Evolutionary conservation across 2,113 vertebrate genomes (phyloP).

Genomic region (Sinosuthora webbiana): DNA sequence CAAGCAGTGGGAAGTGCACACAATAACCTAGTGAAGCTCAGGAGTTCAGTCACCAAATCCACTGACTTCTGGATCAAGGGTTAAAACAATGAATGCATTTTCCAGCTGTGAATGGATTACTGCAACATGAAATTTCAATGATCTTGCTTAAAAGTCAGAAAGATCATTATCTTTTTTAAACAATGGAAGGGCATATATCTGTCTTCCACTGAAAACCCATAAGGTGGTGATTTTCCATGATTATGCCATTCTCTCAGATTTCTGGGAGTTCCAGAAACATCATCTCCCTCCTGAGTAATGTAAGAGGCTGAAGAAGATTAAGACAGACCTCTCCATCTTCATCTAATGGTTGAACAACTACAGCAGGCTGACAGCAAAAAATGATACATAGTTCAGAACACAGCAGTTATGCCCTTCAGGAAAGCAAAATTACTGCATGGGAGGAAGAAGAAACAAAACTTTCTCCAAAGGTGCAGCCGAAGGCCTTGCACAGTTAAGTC

Average conservation of each 20-base stretch:
- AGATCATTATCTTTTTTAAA: background rate
- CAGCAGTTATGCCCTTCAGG: background rate
- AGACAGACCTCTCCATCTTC: background rate
- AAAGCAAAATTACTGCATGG: background rate
- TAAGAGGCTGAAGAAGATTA: background rate
- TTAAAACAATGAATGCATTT: background rate
- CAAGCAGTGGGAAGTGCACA: background rate
- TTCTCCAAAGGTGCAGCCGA: background rate
- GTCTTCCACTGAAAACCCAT: background rate
- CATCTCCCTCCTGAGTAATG: background rate
- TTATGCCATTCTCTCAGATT: background rate
- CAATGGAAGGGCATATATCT: background rate
- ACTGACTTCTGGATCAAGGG: background rate
- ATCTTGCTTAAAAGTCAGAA: background rate
- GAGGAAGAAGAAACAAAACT: background rate
- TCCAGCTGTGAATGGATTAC: background rate
- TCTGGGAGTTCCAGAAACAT: background rate
- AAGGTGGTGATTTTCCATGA: background rate
- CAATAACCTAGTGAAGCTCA: background rate
- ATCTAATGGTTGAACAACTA: background rate
- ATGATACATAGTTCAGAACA: background rate
- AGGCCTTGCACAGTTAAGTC: background rate
- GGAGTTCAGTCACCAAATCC: background rate
- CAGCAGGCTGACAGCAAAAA: background rate
- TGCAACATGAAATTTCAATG: background rate